Evolutionary conservation across 2,888 invertebrate genomes (phyloP).

Genomic region (Hemaris fuciformis): DNA sequence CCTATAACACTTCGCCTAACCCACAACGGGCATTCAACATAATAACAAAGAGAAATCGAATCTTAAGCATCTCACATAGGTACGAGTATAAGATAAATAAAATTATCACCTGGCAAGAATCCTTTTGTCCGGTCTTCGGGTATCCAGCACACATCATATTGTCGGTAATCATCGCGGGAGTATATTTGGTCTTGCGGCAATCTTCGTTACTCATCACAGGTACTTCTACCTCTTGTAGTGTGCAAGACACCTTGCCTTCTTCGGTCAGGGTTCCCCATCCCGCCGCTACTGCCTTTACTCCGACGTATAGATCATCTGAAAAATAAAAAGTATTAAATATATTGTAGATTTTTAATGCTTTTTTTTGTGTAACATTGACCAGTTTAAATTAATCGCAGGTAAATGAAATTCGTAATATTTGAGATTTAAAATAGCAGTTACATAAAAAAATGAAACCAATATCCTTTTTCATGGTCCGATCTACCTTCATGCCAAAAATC

Average conservation of each 20-base stretch:
- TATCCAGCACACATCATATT: conserved; percentile 95
- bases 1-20: too few species aligned
- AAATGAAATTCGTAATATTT: too few species aligned
- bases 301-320: conserved; percentile 86
- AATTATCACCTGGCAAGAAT: conserved; percentile 88
- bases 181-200: conserved; percentile 89
- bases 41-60: background rate
- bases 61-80: background rate
- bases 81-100: conserved; percentile 12
- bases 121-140: conserved; percentile 85
- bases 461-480: too few species aligned
- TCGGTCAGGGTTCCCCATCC: conserved; percentile 95
- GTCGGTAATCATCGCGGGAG: conserved; percentile 90
- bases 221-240: conserved; percentile 91
- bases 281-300: conserved; percentile 86
- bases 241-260: conserved; percentile 91
- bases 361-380: too few species aligned
- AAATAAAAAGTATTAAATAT: background rate
- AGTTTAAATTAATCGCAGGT: too few species aligned
- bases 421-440: too few species aligned
- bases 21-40: background rate
- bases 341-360: too few species aligned
- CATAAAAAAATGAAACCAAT: too few species aligned
- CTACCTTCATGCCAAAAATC: too few species aligned
- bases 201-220: conserved; percentile 86